Base-by-base conservation (phyloP, 2,888 invertebrate genomes). In the Phrixothrix hirtus region DNA sequence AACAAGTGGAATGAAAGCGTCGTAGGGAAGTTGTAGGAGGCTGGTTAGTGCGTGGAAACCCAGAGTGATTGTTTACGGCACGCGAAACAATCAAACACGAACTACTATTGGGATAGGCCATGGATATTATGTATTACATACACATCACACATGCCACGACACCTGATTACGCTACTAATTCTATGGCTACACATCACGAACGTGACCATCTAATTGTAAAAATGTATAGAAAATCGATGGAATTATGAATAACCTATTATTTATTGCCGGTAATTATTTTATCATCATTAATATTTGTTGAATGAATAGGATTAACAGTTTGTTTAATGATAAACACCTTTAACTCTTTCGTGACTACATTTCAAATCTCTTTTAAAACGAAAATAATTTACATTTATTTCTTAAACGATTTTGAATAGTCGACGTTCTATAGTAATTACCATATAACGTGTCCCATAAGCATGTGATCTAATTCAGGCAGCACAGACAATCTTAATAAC, bases 31-130 rank as follows among this genome's bases (percentile, higher is more conserved):
- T 50, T 55, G 54, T 58, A 45, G 56, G 57, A 59, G 53, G 59
- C 50, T 58, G 55, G 57, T 49, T 58, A 48, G 54, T 58, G 58
- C 56, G 57, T 59, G 61, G 57, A 58, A 55, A 59, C 54, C 42
- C 48, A 53, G 50, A 54, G 55, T 57, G 61, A 58, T 61, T 58
- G 57, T 56, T 46, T 37, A 56, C 61, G 59, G 59, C 61, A 61
- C 61, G 61, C 61, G 58, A 61, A 61, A 61, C 61, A 58, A 60
- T 58, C 56, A 60, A 58, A 61, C 61, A 61, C 61, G 61, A 59
- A 61, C 55, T 51, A 55, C 47, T 50, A 51, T 49, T 49, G 54
- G 57, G 61, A 58, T 61, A 61, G 61, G 61, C 59, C 61, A 61
- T 53, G 61, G 59, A 55, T 58, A 58, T 57, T 61, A 59, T 59